A percentile compares a stretch with the other conserved stretches of the same genome.
phyloP scores from a whole-genome alignment of 2,888 invertebrate species.

The Limnephilus rhombicus region DNA sequence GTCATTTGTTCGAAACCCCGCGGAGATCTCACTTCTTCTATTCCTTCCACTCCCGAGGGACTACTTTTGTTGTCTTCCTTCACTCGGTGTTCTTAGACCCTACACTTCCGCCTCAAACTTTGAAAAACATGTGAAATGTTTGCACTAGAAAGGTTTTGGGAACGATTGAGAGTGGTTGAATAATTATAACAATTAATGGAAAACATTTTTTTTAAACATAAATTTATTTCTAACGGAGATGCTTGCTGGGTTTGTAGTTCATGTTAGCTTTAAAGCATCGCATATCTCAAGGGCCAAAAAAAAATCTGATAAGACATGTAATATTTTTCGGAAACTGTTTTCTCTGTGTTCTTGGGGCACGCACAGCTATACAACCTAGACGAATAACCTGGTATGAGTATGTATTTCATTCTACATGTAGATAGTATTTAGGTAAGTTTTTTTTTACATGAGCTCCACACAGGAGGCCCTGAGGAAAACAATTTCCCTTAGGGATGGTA shows the following conservation, averaged over 20 bases:
- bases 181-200: neutral
- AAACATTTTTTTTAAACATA: neutral
- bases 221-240: neutral
- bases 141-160: neutral
- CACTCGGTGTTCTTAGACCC: neutral
- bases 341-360: too few species aligned
- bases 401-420: too few species aligned
- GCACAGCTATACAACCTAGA: too few species aligned
- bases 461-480: too few species aligned
- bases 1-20: slow-evolving; percentile 65
- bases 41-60: slow-evolving; percentile 34
- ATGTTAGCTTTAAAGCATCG: neutral
- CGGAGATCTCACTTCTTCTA: slow-evolving; percentile 34
- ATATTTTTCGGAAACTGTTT: too few species aligned
- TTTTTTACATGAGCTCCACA: too few species aligned
- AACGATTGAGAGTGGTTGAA: neutral
- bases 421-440: too few species aligned
- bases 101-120: neutral
- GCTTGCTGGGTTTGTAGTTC: neutral
- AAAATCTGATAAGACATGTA: too few species aligned
- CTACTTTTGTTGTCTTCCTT: slow-evolving; percentile 39
- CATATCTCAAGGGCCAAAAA: too few species aligned
- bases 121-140: neutral
- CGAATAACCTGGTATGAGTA: too few species aligned
- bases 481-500: too few species aligned